phyloP scores from a whole-genome alignment of 2,888 invertebrate genomes.

The Stenodema calcarata region DNA sequence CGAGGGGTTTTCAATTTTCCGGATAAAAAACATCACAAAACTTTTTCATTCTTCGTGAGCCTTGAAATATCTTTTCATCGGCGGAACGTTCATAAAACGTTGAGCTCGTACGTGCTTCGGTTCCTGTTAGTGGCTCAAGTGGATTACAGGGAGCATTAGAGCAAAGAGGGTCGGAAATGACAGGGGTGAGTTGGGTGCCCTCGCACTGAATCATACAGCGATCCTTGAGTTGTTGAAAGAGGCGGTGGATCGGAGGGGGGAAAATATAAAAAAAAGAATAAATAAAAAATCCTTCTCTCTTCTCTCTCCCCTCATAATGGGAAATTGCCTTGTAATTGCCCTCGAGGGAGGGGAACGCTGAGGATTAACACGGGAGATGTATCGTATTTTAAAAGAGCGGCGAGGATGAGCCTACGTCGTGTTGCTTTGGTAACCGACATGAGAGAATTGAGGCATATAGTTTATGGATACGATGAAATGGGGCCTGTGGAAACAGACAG shows the following conservation, averaged over 20 bases:
- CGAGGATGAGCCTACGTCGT: no score
- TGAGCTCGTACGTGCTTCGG: not conserved
- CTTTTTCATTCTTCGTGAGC: no score
- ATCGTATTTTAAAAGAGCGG: not conserved
- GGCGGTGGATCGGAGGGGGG: not conserved
- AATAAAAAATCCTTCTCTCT: not conserved
- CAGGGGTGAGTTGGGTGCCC: not conserved
- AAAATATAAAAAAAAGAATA: not conserved
- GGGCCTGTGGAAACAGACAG: no score
- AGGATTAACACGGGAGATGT: not conserved
- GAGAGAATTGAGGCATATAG: no score
- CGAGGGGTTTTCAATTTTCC: no score
- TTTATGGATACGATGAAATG: no score
- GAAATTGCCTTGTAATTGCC: conserved; percentile 2
- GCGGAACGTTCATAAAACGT: not conserved
- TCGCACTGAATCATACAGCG: not conserved
- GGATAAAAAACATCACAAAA: no score
- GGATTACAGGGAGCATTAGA: not conserved
- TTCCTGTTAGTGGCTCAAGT: not conserved
- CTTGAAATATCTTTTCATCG: not conserved
- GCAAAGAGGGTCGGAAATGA: not conserved
- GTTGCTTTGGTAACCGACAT: no score
- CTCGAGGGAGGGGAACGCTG: not conserved
- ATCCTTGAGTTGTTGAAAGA: not conserved
- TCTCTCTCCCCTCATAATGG: not conserved